Base-by-base conservation (phyloP, 2,113 vertebrate genomes). In the Leptobrachium ailaonicum region DNA sequence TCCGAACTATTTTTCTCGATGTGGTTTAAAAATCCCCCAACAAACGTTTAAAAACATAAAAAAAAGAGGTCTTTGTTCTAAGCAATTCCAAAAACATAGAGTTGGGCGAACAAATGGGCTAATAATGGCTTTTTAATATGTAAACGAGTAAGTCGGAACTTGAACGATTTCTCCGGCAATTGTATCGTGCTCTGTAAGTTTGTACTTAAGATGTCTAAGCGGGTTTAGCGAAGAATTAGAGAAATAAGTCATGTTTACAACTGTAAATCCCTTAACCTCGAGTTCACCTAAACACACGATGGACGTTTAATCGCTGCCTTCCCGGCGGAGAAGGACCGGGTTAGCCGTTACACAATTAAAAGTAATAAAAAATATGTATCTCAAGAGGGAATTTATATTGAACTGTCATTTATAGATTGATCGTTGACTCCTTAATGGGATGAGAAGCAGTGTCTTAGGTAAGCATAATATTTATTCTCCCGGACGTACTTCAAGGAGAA, bases 171-270 rank as follows among this genome's bases (percentile, higher is more conserved):
- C 43, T 13, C 41, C 41, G 40, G 53, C 71, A 80, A 74, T 80
- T 80, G 20, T 32, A 32, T 32, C 20, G 74, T 66, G 71, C 64
- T 41, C 41, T 56, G 63, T 41, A 80, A 74, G 78, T 80, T 68
- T 74, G 64, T 80, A 64, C 78, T 80, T 80, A 80, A 73, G 60
- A 73, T 74, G 78, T 80, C 71, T 80, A 68, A 74, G 67, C 50
- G 2, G 62, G 71, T 41, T 80, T 80, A 73, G 43, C 40, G 43
- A n/a, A 56, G 78, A 74, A 67, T 74, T 80, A 80, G 20, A 68
- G 78, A 11, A 74, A 80, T 80, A 74, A 67, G 50, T 68, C 78
- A 68, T 60, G n/a, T 44, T 40, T 73, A 73, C 47, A 74, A 64
- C 78, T 43, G 45, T 45, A 74, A 80, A 80, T 80, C 71, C 71